Evolutionary conservation across 2,888 invertebrate species (phyloP).

Genomic region (Pammene fasciana): DNA sequence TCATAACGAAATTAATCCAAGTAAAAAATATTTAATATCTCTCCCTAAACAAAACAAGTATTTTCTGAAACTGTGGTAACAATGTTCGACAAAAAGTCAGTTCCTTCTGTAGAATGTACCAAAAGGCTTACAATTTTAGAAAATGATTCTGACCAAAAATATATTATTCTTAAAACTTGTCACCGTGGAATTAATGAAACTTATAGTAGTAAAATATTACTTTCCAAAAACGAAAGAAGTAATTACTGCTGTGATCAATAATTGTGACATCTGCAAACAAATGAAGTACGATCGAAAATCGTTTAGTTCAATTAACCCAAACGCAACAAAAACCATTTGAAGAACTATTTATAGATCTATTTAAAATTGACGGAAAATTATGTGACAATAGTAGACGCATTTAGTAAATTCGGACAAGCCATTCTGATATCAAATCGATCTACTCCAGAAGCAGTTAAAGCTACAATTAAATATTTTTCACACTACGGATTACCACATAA

Average conservation of each 20-base stretch:
- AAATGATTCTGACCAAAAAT: neutral
- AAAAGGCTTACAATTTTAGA: neutral
- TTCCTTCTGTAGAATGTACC: neutral
- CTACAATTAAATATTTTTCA: too few relatives aligned
- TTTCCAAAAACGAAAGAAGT: constrained; percentile 42
- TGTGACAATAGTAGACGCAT: too few relatives aligned
- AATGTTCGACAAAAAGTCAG: constrained; percentile 5
- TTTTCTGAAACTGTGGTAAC: neutral
- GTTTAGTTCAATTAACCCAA: neutral
- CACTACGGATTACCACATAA: too few relatives aligned
- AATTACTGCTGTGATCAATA: constrained; percentile 44
- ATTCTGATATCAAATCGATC: too few relatives aligned
- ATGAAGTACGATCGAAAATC: constrained; percentile 45
- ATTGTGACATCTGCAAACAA: constrained; percentile 46
- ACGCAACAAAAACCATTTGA: too few relatives aligned
- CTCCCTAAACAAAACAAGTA: too few relatives aligned
- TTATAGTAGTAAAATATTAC: constrained; percentile 21
- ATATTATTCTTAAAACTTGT: neutral
- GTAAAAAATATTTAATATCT: constrained; percentile 42
- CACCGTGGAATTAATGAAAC: neutral
- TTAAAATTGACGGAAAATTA: too few relatives aligned
- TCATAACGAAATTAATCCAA: constrained; percentile 47
- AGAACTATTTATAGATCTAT: too few relatives aligned
- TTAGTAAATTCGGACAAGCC: too few relatives aligned
- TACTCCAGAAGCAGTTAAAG: too few relatives aligned